Evolutionary conservation across 2,888 invertebrate species (phyloP), one percentile per base, ranked within the genome.

Genomic region (Nipponacmea schrenckii): DNA sequence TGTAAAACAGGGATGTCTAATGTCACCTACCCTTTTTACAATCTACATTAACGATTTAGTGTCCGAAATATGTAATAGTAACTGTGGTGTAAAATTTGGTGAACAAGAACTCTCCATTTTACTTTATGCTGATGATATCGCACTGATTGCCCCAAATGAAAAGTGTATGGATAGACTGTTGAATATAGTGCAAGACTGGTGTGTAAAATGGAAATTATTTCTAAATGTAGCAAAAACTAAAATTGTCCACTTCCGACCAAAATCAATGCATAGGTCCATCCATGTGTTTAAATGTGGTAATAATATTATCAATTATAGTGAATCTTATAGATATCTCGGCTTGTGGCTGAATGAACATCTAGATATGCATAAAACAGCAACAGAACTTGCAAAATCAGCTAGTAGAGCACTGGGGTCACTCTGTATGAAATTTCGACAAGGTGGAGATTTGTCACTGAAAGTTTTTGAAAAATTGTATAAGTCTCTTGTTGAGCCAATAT

Each of bases 1-100:
- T 26, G 65, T 71, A 31, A 68, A 67, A 68, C 71, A 71, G 64
- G 71, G 71, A 24, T 67, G 71, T 48, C 63, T 48, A 24, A 56
- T 63, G 14, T 70, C 66, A 20, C 66, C 66, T 39, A 66, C 46
- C 24, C 44, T 67, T 20, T 68, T 71, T 63, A 50, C 56, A n/a
- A 64, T 71, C 5, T n/a, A n/a, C n/a, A n/a, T n/a, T n/a, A 67
- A 71, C 50, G 71, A 71, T 48, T 48, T 68, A 45, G 64, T 48
- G 31, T 63, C 27, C 17, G 45, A 68, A 5, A 63, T 71, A 12
- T 63, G 48, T n/a, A 12, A 62, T 15, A 26, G 62, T 17, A 48
- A 64, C 12, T 45, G n/a, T 12, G 71, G 68, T 48, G 50, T 67
- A 39, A 26, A 68, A 26, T 20, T 67, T 63, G 71, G 64, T 14